phyloP scores from a whole-genome alignment of 2,888 invertebrate species.

The Leptinotarsa peninsularis region DNA sequence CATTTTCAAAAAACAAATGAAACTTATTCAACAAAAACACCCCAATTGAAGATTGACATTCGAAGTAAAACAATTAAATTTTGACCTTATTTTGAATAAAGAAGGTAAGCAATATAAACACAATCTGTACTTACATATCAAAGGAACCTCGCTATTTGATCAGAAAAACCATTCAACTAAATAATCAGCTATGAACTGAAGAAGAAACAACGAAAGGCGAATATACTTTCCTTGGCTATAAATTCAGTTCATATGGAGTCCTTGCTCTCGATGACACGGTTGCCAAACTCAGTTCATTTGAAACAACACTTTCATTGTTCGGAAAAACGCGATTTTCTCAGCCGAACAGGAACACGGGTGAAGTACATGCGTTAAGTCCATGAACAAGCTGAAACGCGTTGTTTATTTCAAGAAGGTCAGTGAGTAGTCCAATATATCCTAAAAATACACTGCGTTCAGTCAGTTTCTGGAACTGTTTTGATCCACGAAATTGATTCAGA shows the following conservation, averaged over 20 bases:
- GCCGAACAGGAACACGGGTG: background rate
- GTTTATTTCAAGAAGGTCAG: slow-evolving; percentile 14
- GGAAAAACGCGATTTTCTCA: background rate
- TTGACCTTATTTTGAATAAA: background rate
- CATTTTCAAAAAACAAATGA: background rate
- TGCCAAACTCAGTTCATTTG: slow-evolving; percentile 3
- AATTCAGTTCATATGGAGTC: slow-evolving; percentile 12
- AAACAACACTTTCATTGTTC: slow-evolving; percentile 13
- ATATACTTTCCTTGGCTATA: slow-evolving; percentile 4
- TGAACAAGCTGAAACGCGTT: background rate
- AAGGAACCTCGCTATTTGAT: background rate
- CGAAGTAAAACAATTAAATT: background rate
- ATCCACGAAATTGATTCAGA: background rate
- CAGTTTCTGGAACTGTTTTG: slow-evolving; percentile 2
- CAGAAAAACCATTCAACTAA: slow-evolving; percentile 17
- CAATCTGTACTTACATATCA: background rate
- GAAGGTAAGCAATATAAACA: background rate
- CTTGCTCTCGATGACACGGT: slow-evolving; percentile 22
- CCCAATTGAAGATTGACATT: background rate
- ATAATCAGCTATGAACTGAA: slow-evolving; percentile 22
- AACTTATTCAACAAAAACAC: background rate
- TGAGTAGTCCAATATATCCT: background rate
- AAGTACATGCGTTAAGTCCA: background rate
- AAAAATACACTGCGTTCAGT: background rate
- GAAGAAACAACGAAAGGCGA: slow-evolving; percentile 18